A percentile compares a stretch with the other conserved stretches of the same genome.
Evolutionary conservation across 2,113 vertebrate species (phyloP).

Genomic region (Monarcha castaneiventris): DNA sequence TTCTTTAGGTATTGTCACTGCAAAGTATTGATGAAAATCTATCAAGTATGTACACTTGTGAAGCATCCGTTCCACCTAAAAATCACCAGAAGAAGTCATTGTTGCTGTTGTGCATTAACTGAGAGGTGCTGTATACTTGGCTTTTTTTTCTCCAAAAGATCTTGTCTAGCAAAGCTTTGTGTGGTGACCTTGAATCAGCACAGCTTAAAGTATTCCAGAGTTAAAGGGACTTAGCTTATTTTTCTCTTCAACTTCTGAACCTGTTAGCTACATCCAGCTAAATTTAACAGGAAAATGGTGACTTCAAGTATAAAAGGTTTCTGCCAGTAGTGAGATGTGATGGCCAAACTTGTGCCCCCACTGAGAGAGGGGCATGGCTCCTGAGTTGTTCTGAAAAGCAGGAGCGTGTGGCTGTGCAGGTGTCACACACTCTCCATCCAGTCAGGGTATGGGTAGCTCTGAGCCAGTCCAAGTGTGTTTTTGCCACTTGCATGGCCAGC

Average conservation of each 20-base stretch:
- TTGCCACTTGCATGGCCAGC: fast-evolving
- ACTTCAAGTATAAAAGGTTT: background rate
- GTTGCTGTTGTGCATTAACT: background rate
- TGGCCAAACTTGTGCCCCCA: background rate
- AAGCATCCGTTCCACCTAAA: background rate
- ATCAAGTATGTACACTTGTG: fast-evolving
- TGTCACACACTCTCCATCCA: fast-evolving
- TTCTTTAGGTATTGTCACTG: background rate
- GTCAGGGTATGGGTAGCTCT: fast-evolving
- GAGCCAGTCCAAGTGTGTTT: fast-evolving
- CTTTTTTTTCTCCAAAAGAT: background rate
- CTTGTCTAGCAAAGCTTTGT: background rate
- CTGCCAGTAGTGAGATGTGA: background rate
- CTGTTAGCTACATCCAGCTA: background rate
- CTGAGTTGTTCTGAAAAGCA: background rate
- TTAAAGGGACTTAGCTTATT: background rate
- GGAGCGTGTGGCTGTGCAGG: background rate
- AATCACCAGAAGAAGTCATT: background rate
- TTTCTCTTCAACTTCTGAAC: background rate
- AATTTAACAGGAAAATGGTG: background rate
- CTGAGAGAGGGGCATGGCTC: background rate
- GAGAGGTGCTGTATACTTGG: background rate
- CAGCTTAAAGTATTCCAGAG: background rate
- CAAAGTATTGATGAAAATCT: background rate
- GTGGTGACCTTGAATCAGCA: background rate